Evolutionary conservation across 2,888 invertebrate species (phyloP).

Genomic region (Hartigia nigra): DNA sequence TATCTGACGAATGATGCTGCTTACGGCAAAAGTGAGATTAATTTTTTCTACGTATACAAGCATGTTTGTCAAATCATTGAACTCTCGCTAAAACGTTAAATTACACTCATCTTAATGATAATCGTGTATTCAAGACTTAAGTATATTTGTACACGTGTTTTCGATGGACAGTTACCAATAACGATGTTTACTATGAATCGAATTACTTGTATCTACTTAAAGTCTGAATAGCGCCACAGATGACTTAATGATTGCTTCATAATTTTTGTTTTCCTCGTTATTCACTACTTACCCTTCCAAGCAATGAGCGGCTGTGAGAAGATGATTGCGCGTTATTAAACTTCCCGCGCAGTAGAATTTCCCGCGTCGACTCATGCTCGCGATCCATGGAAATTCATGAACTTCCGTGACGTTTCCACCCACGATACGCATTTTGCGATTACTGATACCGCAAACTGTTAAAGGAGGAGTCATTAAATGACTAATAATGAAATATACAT

Average conservation of each 20-base stretch:
- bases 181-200: background rate
- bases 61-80: background rate
- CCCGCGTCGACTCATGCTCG: conserved; percentile 74
- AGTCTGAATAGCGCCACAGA: background rate
- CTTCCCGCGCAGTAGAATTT: conserved; percentile 80
- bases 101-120: background rate
- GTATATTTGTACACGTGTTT: background rate
- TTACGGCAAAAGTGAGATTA: background rate
- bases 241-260: background rate
- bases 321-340: conserved; percentile 76
- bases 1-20: background rate
- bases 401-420: conserved; percentile 75
- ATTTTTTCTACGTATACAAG: background rate
- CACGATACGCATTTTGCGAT: conserved; percentile 74
- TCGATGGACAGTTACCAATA: background rate
- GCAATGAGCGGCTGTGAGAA: conserved; percentile 83
- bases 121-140: background rate
- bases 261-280: background rate
- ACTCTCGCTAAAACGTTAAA: background rate
- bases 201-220: background rate
- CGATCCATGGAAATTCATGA: conserved; percentile 83
- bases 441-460: conserved; percentile 72
- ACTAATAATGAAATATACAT: background rate
- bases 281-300: conserved; percentile 74
- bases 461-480: conserved; percentile 6